These are phyloP conservation scores for Darevskia mixta DNA, from an alignment of 2,797 vertebrate species.

Conservation along the genomic window DNA sequence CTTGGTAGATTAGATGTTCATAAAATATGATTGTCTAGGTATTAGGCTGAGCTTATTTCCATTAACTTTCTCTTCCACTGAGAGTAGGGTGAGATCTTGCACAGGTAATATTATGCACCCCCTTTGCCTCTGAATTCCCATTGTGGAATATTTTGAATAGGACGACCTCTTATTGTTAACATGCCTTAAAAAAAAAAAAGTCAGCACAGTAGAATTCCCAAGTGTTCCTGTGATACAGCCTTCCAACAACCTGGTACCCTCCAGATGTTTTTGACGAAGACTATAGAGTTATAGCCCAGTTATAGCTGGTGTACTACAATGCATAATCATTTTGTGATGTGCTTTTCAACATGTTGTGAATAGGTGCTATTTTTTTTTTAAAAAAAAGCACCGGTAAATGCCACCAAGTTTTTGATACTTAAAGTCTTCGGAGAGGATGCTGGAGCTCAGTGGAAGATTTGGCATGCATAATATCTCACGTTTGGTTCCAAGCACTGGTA, in stretches of 20 bases:
- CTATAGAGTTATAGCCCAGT: too few species aligned
- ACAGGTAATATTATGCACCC: neutral
- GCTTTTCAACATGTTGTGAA: too few species aligned
- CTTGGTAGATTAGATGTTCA: neutral
- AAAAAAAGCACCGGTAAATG: too few species aligned
- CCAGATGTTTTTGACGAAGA: neutral
- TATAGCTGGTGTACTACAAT: too few species aligned
- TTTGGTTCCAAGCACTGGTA: too few species aligned
- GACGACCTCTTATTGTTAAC: neutral
- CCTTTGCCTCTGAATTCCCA: neutral
- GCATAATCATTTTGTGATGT: too few species aligned
- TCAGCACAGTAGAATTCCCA: neutral
- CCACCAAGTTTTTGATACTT: too few species aligned
- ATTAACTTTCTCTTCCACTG: neutral
- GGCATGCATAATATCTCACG: too few species aligned
- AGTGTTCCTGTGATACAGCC: neutral
- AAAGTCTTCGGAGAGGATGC: too few species aligned
- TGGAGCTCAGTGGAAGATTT: too few species aligned
- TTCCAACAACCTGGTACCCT: neutral
- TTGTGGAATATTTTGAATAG: neutral
- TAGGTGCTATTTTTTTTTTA: too few species aligned
- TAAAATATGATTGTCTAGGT: neutral
- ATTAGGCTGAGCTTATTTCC: neutral
- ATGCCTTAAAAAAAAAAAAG: neutral
- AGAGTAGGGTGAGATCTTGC: neutral